phyloP scores from a whole-genome alignment of 2,797 vertebrate genomes.

The Acropternis orthonyx region DNA sequence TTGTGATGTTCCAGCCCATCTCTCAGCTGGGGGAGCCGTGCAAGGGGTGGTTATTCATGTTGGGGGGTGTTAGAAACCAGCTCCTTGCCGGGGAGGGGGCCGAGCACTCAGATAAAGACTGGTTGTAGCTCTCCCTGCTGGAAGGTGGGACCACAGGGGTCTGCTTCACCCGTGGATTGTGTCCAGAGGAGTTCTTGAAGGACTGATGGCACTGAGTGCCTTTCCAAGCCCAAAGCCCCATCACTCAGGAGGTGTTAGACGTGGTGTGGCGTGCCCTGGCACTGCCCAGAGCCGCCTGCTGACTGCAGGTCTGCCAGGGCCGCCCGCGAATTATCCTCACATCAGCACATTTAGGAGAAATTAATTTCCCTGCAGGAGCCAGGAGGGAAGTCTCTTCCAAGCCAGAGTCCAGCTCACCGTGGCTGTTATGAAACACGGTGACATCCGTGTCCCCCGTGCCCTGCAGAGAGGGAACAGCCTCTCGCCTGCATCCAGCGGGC shows the following conservation, averaged over 20 bases:
- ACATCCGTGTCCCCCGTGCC: not conserved
- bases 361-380: slow-evolving; percentile 39
- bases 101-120: not conserved
- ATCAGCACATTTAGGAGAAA: slow-evolving; percentile 36
- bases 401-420: not conserved
- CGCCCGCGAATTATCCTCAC: not conserved
- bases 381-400: not conserved
- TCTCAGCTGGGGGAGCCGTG: not conserved
- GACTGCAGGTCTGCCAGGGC: slow-evolving; percentile 35
- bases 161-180: not conserved
- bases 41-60: not conserved
- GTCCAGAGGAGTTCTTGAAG: not conserved
- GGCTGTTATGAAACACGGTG: rapidly evolving
- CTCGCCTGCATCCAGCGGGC: not conserved
- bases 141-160: rapidly evolving
- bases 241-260: not conserved
- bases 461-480: not conserved
- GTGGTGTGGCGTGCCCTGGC: not conserved
- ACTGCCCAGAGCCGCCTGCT: not conserved
- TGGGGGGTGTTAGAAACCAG: not conserved
- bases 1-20: not conserved
- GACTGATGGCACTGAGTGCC: not conserved
- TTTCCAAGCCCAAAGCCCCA: not conserved
- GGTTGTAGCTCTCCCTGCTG: rapidly evolving
- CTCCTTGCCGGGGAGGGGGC: not conserved